Conservation (phyloP, 2,113 vertebrate species). For the Myotis brandtii region DNA sequence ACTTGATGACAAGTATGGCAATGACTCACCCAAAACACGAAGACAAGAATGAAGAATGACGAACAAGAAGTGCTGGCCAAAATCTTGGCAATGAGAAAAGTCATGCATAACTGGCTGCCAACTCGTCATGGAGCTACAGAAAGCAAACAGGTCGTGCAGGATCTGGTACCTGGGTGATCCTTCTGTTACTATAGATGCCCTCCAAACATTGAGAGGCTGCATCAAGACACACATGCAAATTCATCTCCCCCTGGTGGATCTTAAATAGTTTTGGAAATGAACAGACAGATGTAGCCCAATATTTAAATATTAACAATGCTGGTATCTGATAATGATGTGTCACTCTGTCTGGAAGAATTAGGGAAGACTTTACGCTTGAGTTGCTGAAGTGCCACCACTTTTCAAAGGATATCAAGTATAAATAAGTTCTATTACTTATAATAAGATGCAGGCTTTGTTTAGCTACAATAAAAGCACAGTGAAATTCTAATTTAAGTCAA, state of each 20-base stretch:
- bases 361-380: slow-evolving; percentile 82
- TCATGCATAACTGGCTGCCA: slow-evolving; percentile 27
- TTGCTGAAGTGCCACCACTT: slow-evolving; percentile 78
- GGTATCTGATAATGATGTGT: slow-evolving; percentile 78
- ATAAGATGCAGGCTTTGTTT: slow-evolving; percentile 85
- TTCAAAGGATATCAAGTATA: slow-evolving; percentile 85
- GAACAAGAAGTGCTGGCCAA: slow-evolving; percentile 35
- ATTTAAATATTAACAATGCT: slow-evolving; percentile 72
- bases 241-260: slow-evolving; percentile 33
- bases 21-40: slow-evolving; percentile 74
- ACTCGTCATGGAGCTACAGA: neutral
- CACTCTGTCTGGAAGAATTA: slow-evolving; percentile 80
- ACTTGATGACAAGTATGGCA: slow-evolving; percentile 66
- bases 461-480: slow-evolving; percentile 75
- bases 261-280: slow-evolving; percentile 56
- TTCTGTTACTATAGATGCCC: neutral
- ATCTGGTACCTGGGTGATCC: neutral
- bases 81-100: slow-evolving; percentile 67
- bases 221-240: neutral
- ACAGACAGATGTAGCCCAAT: neutral
- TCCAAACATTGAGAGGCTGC: slow-evolving; percentile 25
- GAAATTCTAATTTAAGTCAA: slow-evolving; percentile 71
- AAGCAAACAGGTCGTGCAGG: slow-evolving; percentile 59
- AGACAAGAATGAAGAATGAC: slow-evolving; percentile 77
- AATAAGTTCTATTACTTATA: slow-evolving; percentile 86